phyloP scores from a whole-genome alignment of 2,113 vertebrate species.

The Aegotheles bennettii region DNA sequence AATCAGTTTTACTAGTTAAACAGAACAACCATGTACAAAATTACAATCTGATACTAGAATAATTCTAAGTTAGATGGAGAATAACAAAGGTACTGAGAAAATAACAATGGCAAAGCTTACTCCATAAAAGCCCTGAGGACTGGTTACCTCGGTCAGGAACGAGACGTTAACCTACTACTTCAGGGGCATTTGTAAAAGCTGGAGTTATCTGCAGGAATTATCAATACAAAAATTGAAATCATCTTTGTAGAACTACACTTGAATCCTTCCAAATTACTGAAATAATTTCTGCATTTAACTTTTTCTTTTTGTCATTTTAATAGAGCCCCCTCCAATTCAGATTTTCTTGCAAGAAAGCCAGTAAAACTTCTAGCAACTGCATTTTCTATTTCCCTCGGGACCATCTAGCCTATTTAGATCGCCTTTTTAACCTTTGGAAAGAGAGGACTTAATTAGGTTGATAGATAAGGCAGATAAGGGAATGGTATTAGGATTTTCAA shows the following conservation, averaged over 20 bases:
- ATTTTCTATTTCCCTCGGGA: background rate
- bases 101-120: background rate
- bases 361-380: background rate
- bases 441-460: slow-evolving; percentile 36
- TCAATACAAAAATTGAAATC: background rate
- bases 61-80: background rate
- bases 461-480: slow-evolving; percentile 28
- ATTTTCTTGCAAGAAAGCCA: background rate
- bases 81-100: background rate
- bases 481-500: slow-evolving; percentile 9
- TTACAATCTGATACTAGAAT: background rate
- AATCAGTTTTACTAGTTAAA: background rate
- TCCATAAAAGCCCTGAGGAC: background rate
- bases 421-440: slow-evolving; percentile 27
- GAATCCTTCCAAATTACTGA: background rate
- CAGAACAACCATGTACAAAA: background rate
- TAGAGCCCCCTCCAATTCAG: background rate
- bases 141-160: background rate
- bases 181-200: background rate
- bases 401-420: slow-evolving; percentile 21
- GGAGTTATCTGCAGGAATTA: background rate
- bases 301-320: background rate
- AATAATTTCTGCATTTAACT: background rate
- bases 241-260: background rate
- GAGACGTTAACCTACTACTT: background rate